Evolutionary conservation across 1,140 invertebrate genomes (phyloP).

Genomic region (Anthonomus grandis): DNA sequence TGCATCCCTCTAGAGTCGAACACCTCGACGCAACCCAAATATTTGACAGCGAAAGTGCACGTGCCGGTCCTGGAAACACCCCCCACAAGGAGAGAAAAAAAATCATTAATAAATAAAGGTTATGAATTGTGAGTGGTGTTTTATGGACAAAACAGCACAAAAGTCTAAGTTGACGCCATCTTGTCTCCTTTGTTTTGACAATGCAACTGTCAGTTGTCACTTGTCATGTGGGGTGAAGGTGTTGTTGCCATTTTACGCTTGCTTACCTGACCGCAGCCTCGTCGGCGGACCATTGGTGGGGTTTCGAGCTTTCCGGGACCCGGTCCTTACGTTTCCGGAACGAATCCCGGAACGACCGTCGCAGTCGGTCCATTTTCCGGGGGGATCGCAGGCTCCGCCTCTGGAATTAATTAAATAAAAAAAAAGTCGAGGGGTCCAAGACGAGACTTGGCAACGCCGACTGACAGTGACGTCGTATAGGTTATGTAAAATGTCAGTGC

Average conservation of each 20-base stretch:
- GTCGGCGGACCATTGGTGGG: conserved; percentile 98
- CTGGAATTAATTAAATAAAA: conserved; percentile 52
- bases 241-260: no score
- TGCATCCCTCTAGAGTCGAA: conserved; percentile 99
- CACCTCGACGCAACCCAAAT: conserved; percentile 98
- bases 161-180: no score
- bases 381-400: conserved; percentile 63
- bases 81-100: no score
- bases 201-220: no score
- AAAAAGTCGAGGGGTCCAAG: no score
- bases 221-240: background rate
- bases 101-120: background rate
- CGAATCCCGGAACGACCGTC: conserved; percentile 88
- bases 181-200: no score
- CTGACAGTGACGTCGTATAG: no score
- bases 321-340: conserved; percentile 81
- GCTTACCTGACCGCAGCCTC: conserved; percentile 77
- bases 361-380: conserved; percentile 85
- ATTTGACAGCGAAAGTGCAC: conserved; percentile 97
- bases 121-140: no score
- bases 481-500: no score
- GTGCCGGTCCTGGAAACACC: conserved; percentile 69
- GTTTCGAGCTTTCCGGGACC: conserved; percentile 87
- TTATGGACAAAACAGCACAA: no score
- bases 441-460: no score